Percentiles rank a stretch among this genome's conserved stretches.
Conservation (phyloP, 2,797 vertebrate genomes). For the Acanthornis magna region DNA sequence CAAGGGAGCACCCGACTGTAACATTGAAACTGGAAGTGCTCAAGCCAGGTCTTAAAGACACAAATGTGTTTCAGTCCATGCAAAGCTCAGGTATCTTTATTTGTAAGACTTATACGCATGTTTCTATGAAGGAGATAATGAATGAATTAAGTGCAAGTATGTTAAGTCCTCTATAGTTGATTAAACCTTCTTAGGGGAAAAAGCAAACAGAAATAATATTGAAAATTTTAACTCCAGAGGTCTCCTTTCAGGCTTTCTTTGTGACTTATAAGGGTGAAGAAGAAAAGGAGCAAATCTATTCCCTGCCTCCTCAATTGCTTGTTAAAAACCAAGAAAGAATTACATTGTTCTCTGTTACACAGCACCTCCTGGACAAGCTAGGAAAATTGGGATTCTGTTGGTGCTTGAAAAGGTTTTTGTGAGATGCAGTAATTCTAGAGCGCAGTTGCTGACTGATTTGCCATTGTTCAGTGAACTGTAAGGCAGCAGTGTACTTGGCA, state of each 20-base stretch:
- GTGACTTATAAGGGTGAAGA: neutral
- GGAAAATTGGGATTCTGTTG: neutral
- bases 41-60: fast-evolving
- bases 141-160: neutral
- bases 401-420: neutral
- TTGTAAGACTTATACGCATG: neutral
- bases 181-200: neutral
- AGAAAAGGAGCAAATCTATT: neutral
- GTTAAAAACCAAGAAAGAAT: neutral
- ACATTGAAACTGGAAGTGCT: fast-evolving
- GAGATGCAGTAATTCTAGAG: conserved; percentile 3
- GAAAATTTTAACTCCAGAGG: neutral
- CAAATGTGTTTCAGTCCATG: neutral
- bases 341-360: neutral
- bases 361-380: neutral
- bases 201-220: neutral
- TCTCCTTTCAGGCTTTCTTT: neutral
- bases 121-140: neutral
- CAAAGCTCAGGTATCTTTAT: neutral
- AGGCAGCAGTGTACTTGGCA: conserved; percentile 4
- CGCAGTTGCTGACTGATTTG: conserved; percentile 16
- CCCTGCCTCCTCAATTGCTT: neutral
- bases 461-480: conserved; percentile 14
- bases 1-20: neutral
- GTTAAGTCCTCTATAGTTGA: neutral